These are phyloP conservation scores for Icerya purchasi DNA, from an alignment of 2,888 invertebrate genomes.

Conservation along the genomic window DNA sequence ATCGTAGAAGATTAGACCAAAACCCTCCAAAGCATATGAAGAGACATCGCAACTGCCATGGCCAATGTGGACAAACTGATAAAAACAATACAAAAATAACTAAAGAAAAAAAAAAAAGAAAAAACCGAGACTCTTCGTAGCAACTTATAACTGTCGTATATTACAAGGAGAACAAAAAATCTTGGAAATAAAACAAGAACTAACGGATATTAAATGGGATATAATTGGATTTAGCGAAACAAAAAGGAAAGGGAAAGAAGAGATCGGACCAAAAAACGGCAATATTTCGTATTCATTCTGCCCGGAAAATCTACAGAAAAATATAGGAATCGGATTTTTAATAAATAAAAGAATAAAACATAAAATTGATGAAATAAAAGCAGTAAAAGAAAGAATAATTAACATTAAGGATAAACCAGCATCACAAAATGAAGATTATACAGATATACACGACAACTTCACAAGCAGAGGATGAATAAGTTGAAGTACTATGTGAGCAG, in stretches of 20 bases:
- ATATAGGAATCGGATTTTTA: not conserved
- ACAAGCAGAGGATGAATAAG: too few relatives aligned
- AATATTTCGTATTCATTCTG: too few relatives aligned
- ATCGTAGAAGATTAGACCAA: not conserved
- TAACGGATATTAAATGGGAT: not conserved
- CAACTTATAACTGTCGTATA: too few relatives aligned
- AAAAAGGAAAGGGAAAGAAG: not conserved
- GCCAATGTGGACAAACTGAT: too few relatives aligned
- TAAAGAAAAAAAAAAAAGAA: not conserved
- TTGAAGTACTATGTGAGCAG: not conserved
- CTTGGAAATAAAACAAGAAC: not conserved
- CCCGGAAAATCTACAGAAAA: too few relatives aligned
- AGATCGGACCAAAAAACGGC: not conserved
- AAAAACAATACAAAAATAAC: not conserved
- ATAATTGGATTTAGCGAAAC: too few relatives aligned
- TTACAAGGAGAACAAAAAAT: not conserved
- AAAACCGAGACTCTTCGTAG: not conserved
- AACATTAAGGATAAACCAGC: not conserved
- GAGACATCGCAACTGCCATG: too few relatives aligned
- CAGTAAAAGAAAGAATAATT: not conserved
- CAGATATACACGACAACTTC: not conserved
- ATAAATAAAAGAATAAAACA: too few relatives aligned
- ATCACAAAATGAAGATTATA: not conserved
- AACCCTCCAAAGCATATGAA: not conserved
- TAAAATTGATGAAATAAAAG: too few relatives aligned